Base-by-base conservation (phyloP, 2,113 vertebrate species). In the Poecilia latipinna region DNA sequence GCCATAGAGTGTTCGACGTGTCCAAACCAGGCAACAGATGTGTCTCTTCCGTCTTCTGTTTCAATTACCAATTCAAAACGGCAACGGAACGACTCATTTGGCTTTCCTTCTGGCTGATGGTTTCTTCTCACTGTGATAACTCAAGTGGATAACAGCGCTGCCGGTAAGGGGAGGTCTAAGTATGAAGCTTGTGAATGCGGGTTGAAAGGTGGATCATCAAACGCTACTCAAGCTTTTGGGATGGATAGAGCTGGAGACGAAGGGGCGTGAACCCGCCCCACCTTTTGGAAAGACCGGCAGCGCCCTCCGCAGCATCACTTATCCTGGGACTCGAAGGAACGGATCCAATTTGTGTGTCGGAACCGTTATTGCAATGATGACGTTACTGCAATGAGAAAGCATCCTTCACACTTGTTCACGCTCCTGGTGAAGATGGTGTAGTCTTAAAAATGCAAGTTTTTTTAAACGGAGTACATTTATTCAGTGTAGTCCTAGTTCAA, bases 291-390 rank as follows among this genome's bases (percentile, higher is more conserved):
- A 44, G 51, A 77, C 26, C 73, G 70, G 80, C 15, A 1, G 29
- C 66, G 61, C 72, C 72, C 72, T 74, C 57, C 61, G 11, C 77
- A 75, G 37, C 66, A 82, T 79, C 69, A 76, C 33, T 74, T 73
- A 66, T 80, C 74, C 68, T 37, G 65, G 2, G 32, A 37, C 72
- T 61, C 28, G 24, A 24, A 57, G 33, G 65, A 78, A n/a, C 28
- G 26, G 15, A 28, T 51, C 29, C 57, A 31, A 13, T 62, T 67
- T 48, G 15, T 48, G 15, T 5, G 12, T 4, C 13, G 4, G 44
- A 48, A 48, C 44, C 5, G 15, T 19, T 48, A 48, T 5, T 15
- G 15, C 44, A 48, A 4, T 17, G 4, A 15, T 4, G 4, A 44
- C 12, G 13, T 44, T 12, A 17, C 42, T 44, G 42, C 42, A 17